A percentile compares a stretch with the other conserved stretches of the same genome.
These are phyloP conservation scores for Melanargia galathea DNA, from an alignment of 2,888 invertebrate species.

Conservation along the genomic window DNA sequence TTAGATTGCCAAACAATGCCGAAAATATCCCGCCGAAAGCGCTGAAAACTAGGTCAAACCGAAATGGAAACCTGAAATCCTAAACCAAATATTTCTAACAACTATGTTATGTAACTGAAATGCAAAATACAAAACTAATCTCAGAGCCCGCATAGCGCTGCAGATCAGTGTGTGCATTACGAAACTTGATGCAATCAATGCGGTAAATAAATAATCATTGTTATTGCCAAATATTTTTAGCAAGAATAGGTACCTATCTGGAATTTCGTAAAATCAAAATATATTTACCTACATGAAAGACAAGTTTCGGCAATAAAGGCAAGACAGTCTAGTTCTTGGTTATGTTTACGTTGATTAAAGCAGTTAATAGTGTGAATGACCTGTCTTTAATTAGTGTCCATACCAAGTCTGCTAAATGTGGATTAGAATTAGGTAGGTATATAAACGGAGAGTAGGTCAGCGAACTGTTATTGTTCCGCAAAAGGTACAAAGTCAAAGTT, in stretches of 20 bases:
- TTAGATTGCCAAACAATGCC: not conserved
- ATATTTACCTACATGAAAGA: too few relatives aligned
- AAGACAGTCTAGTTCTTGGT: not conserved
- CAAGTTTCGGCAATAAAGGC: not conserved
- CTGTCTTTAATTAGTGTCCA: too few relatives aligned
- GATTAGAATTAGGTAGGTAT: too few relatives aligned
- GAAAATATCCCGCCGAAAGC: not conserved
- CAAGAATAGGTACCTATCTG: not conserved
- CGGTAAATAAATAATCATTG: not conserved
- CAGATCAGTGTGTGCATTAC: not conserved
- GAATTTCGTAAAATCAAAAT: too few relatives aligned
- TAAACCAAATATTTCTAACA: conserved; percentile 9
- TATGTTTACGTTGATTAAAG: not conserved
- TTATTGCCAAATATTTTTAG: conserved; percentile 1
- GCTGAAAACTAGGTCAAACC: conserved; percentile 11
- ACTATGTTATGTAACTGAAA: not conserved
- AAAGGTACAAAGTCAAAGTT: too few relatives aligned
- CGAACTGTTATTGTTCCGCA: too few relatives aligned
- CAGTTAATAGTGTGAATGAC: not conserved
- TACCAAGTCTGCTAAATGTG: too few relatives aligned
- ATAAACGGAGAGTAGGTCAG: too few relatives aligned
- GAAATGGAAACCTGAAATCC: conserved; percentile 8
- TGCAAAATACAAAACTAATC: conserved; percentile 5
- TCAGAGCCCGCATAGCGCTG: not conserved
- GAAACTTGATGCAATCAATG: not conserved